Conservation (phyloP, 2,797 vertebrate genomes). For the Rhynchonycteris naso region DNA sequence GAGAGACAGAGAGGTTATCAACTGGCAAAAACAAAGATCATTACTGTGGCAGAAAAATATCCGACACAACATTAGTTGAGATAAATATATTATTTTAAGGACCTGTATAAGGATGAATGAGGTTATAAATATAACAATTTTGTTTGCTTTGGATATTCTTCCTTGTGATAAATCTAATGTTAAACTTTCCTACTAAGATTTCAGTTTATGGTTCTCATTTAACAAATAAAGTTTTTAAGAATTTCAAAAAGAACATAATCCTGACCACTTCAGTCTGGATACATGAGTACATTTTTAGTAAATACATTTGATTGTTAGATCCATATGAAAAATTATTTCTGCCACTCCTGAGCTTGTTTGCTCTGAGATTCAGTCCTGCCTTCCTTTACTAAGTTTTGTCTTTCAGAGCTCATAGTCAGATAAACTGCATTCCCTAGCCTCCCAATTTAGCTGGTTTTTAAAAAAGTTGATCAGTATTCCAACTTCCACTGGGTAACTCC, state of each 20-base stretch:
- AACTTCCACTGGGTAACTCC: neutral
- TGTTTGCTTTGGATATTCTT: neutral
- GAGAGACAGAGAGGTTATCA: neutral
- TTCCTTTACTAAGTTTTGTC: neutral
- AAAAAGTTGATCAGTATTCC: neutral
- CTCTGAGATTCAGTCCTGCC: neutral
- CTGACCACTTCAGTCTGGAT: neutral
- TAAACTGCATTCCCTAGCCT: neutral
- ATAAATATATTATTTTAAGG: neutral
- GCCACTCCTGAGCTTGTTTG: neutral
- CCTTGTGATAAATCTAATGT: neutral
- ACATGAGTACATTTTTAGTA: constrained; percentile 69
- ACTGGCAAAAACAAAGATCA: neutral
- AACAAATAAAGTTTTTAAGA: constrained; percentile 43
- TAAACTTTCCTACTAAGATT: constrained; percentile 13
- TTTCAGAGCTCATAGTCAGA: neutral
- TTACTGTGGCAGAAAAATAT: neutral
- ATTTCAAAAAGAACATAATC: neutral
- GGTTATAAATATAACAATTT: neutral
- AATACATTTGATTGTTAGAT: constrained; percentile 29
- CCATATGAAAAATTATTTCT: neutral
- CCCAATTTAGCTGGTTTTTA: neutral
- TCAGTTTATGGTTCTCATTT: constrained; percentile 61
- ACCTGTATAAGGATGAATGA: neutral
- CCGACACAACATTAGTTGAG: neutral